These are phyloP conservation scores for Phaethornis superciliosus DNA, from an alignment of 2,113 vertebrate genomes.

Conservation along the genomic window DNA sequence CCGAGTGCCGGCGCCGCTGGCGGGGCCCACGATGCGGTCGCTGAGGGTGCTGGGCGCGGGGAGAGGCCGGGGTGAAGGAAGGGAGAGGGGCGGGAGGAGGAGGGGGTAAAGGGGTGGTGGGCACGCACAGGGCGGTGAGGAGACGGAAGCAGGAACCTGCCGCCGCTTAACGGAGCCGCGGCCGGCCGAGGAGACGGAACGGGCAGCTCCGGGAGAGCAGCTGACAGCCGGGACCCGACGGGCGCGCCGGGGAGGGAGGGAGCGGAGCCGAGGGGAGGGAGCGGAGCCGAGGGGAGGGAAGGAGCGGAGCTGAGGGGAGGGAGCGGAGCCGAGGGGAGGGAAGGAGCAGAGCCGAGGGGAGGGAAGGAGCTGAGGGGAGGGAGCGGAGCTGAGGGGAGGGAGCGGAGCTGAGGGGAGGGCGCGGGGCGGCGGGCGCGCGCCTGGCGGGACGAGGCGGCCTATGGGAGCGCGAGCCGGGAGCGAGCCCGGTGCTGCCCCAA, in stretches of 20 bases:
- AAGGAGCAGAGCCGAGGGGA: too few relatives aligned
- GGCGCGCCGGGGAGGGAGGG: background rate
- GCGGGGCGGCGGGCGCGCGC: background rate
- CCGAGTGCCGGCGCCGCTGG: background rate
- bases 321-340: too few relatives aligned
- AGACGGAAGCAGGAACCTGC: constrained; percentile 69
- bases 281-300: too few relatives aligned
- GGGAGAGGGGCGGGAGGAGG: background rate
- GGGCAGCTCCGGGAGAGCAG: constrained; percentile 15
- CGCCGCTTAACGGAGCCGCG: constrained; percentile 64
- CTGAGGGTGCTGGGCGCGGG: background rate
- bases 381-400: too few relatives aligned
- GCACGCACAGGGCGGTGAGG: background rate
- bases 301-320: too few relatives aligned
- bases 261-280: too few relatives aligned
- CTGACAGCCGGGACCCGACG: constrained; percentile 34
- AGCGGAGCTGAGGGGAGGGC: too few relatives aligned
- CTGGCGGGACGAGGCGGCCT: background rate
- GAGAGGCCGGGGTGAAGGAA: background rate
- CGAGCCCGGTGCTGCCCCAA: background rate
- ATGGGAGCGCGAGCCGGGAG: background rate
- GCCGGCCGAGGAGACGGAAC: background rate
- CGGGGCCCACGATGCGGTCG: background rate
- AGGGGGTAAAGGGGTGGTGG: background rate
- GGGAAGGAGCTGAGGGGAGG: too few relatives aligned